phyloP scores from a whole-genome alignment of 2,113 vertebrate genomes.

The Ursus arctos region DNA sequence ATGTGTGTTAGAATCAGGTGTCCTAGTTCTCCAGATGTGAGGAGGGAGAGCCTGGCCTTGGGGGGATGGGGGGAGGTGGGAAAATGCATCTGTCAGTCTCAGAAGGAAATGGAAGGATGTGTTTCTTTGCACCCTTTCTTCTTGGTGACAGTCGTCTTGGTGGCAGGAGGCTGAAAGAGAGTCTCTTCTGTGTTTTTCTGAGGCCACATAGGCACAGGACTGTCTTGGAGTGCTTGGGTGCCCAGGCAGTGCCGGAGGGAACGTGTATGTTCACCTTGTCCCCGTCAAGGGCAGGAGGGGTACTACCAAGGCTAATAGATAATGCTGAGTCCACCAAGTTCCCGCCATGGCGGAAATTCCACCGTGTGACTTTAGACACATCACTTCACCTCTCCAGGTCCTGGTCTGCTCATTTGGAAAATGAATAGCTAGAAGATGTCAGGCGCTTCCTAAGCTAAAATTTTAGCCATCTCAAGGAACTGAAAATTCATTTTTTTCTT shows the following conservation, averaged over 20 bases:
- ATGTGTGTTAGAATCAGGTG: not conserved
- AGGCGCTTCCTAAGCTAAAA: not conserved
- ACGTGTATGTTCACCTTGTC: too few relatives aligned
- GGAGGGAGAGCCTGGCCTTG: not conserved
- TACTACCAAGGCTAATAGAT: not conserved
- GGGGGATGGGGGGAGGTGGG: not conserved
- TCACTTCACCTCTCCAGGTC: not conserved
- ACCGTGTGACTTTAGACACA: not conserved
- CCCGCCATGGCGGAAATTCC: rapidly evolving
- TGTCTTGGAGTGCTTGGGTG: not conserved
- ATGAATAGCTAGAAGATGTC: not conserved
- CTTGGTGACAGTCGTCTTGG: not conserved
- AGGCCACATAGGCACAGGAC: not conserved
- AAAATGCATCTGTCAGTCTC: not conserved
- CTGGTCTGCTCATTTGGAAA: not conserved
- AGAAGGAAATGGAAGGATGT: not conserved
- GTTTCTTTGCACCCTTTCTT: constrained; percentile 23
- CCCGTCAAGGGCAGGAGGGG: not conserved
- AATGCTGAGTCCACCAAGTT: not conserved
- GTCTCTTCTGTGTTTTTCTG: not conserved
- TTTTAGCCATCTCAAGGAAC: not conserved
- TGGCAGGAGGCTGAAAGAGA: not conserved
- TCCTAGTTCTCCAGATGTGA: not conserved
- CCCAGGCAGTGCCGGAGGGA: not conserved
- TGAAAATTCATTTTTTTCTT: not conserved